phyloP scores from a whole-genome alignment of 2,113 vertebrate species.

The Heteronetta atricapilla region DNA sequence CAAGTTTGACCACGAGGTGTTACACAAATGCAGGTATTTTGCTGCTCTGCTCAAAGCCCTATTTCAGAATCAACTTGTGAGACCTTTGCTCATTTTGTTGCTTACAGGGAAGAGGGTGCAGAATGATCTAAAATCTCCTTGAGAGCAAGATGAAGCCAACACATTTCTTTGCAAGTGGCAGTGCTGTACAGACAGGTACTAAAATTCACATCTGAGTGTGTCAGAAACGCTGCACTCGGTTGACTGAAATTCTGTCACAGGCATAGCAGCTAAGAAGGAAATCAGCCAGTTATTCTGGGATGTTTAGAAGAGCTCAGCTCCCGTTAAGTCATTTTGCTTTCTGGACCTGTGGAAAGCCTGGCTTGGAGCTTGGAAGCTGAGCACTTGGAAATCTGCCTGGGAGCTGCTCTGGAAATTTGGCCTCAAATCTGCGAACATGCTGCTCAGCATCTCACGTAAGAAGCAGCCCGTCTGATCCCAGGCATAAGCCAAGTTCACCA shows the following conservation, averaged over 20 bases:
- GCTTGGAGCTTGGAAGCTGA: neutral
- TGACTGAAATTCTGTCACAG: neutral
- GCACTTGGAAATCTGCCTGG: neutral
- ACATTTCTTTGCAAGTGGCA: neutral
- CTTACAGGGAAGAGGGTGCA: neutral
- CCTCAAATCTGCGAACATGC: constrained; percentile 9
- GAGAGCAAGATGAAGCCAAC: neutral
- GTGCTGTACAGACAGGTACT: neutral
- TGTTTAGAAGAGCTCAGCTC: neutral
- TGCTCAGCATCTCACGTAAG: neutral
- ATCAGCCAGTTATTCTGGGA: neutral
- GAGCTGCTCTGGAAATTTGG: neutral
- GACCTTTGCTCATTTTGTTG: neutral
- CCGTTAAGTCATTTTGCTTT: accelerated
- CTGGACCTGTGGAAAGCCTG: neutral
- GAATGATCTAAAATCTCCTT: neutral
- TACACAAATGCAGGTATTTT: neutral
- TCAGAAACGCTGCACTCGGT: neutral
- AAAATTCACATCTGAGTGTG: neutral
- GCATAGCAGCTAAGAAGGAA: neutral
- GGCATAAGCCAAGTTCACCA: constrained; percentile 11
- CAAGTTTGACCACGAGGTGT: neutral
- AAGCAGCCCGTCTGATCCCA: neutral
- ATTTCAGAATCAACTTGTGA: neutral
- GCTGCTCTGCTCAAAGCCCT: neutral